Base-by-base conservation (phyloP, 2,797 vertebrate species). In the Acipenser transmontanus region DNA sequence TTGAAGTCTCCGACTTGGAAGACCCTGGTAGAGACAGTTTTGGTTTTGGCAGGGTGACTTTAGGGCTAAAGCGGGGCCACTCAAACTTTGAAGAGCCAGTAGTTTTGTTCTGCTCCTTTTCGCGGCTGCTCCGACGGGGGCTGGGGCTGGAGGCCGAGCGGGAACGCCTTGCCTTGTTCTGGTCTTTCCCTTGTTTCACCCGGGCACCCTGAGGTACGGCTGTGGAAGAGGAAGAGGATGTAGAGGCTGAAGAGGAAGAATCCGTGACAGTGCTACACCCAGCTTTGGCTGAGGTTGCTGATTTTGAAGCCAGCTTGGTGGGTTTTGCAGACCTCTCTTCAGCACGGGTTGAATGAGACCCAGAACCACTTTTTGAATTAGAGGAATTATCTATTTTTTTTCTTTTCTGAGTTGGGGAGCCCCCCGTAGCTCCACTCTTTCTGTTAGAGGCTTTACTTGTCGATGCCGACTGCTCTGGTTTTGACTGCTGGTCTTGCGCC, bases 261-360 rank as follows among this genome's bases (percentile, higher is more conserved):
- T 99, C 97, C 47, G 96, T 96, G 90, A 97, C 94, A 89, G 93
- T 93, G 93, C 94, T 97, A 93, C 96, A 98, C 94, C 95, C 96
- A 95, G 97, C 96, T 98, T 97, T 99, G 95, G 96, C 95, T 95
- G 97, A 99, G 94, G 93, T 83, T 87, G 94, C 95, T 57, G 96
- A 97, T 97, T 99, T 99, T 92, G 97, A 99, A 97, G 97, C 97
- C 97, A 99, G 97, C 94, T 99, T 99, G 97, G 93, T 93, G 87
- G 93, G 93, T 98, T 99, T 99, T 91, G 89, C 93, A 93, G 95
- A 88, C 89, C 88, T 88, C 86, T 95, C 92, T 93, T 98, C 95
- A 66, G 91, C 88, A 89, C 92, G 91, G 90, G 93, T 90, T 88
- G 92, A 91, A 86, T 95, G 91, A 83, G 89, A 87, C 84, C 87